Percentiles rank a stretch among this genome's conserved stretches.
phyloP scores from a whole-genome alignment of 2,888 invertebrate species.

The Holacanthella duospinosa region DNA sequence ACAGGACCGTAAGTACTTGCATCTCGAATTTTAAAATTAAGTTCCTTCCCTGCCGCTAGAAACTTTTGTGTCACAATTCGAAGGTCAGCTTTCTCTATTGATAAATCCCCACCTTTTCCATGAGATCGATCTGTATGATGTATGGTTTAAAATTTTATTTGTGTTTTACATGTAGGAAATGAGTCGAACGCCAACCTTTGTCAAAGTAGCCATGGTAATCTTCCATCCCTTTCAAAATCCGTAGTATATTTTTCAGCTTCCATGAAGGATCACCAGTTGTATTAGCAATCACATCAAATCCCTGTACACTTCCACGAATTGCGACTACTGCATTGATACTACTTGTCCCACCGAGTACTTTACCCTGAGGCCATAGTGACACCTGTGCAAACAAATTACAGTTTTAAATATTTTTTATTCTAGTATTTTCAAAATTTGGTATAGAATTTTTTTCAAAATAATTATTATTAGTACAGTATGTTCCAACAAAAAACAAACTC shows the following conservation, averaged over 20 bases:
- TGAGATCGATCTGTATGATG: too few species aligned
- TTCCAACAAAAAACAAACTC: too few species aligned
- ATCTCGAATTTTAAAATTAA: slow-evolving; percentile 23
- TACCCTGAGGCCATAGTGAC: not conserved
- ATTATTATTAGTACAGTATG: too few species aligned
- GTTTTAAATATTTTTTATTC: too few species aligned
- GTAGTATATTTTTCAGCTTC: slow-evolving; percentile 26
- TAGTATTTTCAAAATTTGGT: too few species aligned
- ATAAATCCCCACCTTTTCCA: slow-evolving; percentile 16
- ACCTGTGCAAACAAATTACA: too few species aligned
- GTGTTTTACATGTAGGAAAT: too few species aligned
- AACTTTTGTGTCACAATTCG: slow-evolving; percentile 12
- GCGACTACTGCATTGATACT: slow-evolving; percentile 30
- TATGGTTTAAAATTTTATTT: too few species aligned
- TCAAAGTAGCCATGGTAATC: too few species aligned
- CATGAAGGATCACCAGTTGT: slow-evolving; percentile 23
- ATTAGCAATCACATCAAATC: slow-evolving; percentile 24
- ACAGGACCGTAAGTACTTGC: slow-evolving; percentile 24
- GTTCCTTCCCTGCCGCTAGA: slow-evolving; percentile 19
- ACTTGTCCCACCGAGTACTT: slow-evolving; percentile 14
- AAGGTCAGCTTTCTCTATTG: slow-evolving; percentile 11
- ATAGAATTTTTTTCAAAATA: too few species aligned
- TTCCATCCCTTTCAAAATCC: too few species aligned
- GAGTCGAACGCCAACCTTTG: too few species aligned
- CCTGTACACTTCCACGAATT: slow-evolving; percentile 30